phyloP scores from a whole-genome alignment of 1,140 invertebrate species.

The Oreohelix idahoensis region DNA sequence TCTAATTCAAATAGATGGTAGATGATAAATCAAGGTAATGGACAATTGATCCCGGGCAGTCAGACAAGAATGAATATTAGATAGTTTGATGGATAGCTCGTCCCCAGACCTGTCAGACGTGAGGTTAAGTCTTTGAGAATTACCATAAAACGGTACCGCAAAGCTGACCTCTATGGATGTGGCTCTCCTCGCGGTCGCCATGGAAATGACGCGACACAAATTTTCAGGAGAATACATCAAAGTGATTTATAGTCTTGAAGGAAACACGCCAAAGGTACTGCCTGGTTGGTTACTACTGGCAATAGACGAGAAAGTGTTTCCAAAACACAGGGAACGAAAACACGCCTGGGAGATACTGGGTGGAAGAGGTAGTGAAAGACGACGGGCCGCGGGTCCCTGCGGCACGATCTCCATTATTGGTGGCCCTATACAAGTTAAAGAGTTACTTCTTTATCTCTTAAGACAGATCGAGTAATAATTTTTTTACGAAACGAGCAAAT shows the following conservation, averaged over 20 bases:
- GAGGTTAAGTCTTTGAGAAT: neutral
- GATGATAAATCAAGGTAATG: slow-evolving; percentile 41
- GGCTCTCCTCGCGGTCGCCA: slow-evolving; percentile 13
- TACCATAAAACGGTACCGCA: slow-evolving; percentile 18
- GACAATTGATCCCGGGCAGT: slow-evolving; percentile 37
- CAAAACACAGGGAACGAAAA: no score
- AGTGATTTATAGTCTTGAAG: slow-evolving; percentile 28
- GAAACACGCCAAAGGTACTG: neutral
- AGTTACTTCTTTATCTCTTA: no score
- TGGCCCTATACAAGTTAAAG: no score
- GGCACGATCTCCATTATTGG: no score
- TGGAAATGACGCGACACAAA: slow-evolving; percentile 37
- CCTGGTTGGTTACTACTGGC: neutral
- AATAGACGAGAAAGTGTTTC: no score
- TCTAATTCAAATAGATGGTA: slow-evolving; percentile 40
- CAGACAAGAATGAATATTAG: slow-evolving; percentile 43
- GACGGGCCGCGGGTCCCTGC: no score
- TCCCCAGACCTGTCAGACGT: slow-evolving; percentile 21
- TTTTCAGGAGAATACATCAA: slow-evolving; percentile 33
- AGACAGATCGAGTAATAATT: no score
- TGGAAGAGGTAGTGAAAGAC: no score
- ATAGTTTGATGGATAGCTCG: slow-evolving; percentile 38
- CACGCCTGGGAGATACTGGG: no score
- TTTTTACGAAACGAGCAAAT: no score
- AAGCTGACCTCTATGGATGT: slow-evolving; percentile 4